A percentile compares a stretch with the other conserved stretches of the same genome.
Conservation (phyloP, 2,888 invertebrate species). For the Lacanobia wlatinum region DNA sequence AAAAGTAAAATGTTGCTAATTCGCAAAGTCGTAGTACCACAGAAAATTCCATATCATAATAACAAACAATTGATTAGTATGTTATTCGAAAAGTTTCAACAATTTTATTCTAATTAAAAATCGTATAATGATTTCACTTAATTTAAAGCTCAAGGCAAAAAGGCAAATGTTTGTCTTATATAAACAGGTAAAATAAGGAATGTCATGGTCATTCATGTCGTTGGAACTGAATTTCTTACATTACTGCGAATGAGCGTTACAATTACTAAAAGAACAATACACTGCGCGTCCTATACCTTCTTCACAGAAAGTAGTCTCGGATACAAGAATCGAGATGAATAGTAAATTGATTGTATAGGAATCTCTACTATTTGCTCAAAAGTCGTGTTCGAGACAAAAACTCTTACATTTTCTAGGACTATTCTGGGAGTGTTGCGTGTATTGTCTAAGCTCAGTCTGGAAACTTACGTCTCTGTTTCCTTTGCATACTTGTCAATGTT, state of each 20-base stretch:
- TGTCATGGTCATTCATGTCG: slow-evolving; percentile 71
- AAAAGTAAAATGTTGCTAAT: slow-evolving; percentile 53
- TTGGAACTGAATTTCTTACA: slow-evolving; percentile 68
- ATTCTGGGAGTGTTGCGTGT: slow-evolving; percentile 49
- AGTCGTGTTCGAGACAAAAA: slow-evolving; percentile 58
- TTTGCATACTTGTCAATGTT: slow-evolving; percentile 94
- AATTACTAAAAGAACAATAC: slow-evolving; percentile 59
- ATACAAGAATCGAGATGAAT: slow-evolving; percentile 56
- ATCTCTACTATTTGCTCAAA: slow-evolving; percentile 52
- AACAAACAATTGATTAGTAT: slow-evolving; percentile 56
- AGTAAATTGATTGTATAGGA: slow-evolving; percentile 60
- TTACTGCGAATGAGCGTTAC: slow-evolving; percentile 64
- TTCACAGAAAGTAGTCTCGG: slow-evolving; percentile 48
- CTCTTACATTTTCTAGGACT: slow-evolving; percentile 36
- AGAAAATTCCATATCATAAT: slow-evolving; percentile 51
- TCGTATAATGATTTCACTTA: slow-evolving; percentile 61
- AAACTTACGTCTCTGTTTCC: slow-evolving; percentile 95
- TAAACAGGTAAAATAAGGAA: slow-evolving; percentile 71
- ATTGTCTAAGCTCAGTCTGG: slow-evolving; percentile 63
- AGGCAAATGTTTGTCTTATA: slow-evolving; percentile 65
- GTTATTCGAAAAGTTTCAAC: slow-evolving; percentile 57
- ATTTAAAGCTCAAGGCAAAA: slow-evolving; percentile 68
- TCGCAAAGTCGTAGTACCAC: slow-evolving; percentile 60
- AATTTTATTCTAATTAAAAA: slow-evolving; percentile 62
- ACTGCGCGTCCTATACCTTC: slow-evolving; percentile 45